These are phyloP conservation scores for Eupithecia pulchellata DNA, from an alignment of 2,888 invertebrate genomes.

Conservation along the genomic window DNA sequence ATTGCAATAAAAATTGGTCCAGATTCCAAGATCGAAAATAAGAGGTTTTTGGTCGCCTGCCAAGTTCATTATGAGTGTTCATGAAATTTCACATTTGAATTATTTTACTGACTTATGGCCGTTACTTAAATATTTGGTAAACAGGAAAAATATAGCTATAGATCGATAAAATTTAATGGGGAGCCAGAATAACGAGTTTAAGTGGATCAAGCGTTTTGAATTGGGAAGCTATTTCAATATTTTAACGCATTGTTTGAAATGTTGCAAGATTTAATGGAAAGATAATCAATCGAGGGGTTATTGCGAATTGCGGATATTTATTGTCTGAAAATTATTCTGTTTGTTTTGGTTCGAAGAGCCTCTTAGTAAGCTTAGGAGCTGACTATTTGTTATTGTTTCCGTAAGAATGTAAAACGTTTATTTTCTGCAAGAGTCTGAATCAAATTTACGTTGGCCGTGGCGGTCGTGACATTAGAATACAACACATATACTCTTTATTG, in stretches of 20 bases:
- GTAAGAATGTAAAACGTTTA: background rate
- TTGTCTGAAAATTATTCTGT: constrained; percentile 33
- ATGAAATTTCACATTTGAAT: constrained; percentile 86
- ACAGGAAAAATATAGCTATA: constrained; percentile 83
- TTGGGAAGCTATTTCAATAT: constrained; percentile 52
- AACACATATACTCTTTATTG: too few species aligned
- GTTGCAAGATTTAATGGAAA: constrained; percentile 54
- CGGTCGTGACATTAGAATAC: background rate
- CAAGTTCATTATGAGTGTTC: constrained; percentile 86
- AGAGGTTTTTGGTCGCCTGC: constrained; percentile 85
- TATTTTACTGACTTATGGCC: constrained; percentile 85
- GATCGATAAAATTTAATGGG: constrained; percentile 84
- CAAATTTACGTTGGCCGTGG: background rate
- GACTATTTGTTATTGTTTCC: background rate
- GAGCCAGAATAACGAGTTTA: constrained; percentile 75
- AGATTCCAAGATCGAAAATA: constrained; percentile 85
- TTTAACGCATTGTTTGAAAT: constrained; percentile 59
- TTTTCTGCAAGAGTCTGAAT: background rate
- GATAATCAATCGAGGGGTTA: constrained; percentile 44
- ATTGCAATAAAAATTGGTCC: constrained; percentile 85
- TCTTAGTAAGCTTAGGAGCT: background rate
- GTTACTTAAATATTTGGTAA: constrained; percentile 86
- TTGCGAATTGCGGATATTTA: constrained; percentile 43
- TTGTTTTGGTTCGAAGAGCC: constrained; percentile 14
- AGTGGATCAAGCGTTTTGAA: constrained; percentile 75